Conservation (phyloP, 2,888 invertebrate species). For the Odontomyia ornata region DNA sequence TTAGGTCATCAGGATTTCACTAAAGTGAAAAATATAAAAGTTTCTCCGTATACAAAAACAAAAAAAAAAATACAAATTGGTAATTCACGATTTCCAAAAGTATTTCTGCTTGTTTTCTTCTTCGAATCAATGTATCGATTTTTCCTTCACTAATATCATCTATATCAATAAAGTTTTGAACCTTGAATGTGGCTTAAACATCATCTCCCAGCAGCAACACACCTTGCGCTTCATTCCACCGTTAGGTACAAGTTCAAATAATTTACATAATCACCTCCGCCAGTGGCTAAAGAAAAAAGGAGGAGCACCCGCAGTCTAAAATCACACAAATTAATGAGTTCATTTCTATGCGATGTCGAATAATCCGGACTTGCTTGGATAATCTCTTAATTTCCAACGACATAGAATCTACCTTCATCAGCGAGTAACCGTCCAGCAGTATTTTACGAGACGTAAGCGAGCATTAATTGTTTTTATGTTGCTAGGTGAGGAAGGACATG, state of each 20-base stretch:
- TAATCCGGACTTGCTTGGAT: neutral
- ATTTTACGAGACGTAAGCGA: neutral
- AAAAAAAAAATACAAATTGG: too few relatives aligned
- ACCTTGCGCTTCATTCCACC: too few relatives aligned
- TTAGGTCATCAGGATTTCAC: too few relatives aligned
- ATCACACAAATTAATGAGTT: conserved; percentile 5
- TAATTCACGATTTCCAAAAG: too few relatives aligned
- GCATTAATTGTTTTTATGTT: neutral
- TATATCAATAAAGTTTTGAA: too few relatives aligned
- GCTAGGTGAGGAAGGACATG: neutral
- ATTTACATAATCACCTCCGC: conserved; percentile 3
- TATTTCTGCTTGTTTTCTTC: too few relatives aligned
- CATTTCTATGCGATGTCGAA: neutral
- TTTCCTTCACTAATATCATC: too few relatives aligned
- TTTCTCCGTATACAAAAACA: too few relatives aligned
- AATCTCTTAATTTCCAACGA: conserved; percentile 1
- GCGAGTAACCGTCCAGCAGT: neutral
- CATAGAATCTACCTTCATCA: neutral
- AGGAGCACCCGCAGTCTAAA: neutral
- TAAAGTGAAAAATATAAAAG: too few relatives aligned
- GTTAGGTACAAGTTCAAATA: neutral
- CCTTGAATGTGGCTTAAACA: too few relatives aligned
- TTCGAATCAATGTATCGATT: too few relatives aligned
- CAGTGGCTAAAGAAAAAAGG: neutral
- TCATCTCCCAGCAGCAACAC: too few relatives aligned